Evolutionary conservation across 2,113 vertebrate species (phyloP).

Genomic region (Salminus brasiliensis): DNA sequence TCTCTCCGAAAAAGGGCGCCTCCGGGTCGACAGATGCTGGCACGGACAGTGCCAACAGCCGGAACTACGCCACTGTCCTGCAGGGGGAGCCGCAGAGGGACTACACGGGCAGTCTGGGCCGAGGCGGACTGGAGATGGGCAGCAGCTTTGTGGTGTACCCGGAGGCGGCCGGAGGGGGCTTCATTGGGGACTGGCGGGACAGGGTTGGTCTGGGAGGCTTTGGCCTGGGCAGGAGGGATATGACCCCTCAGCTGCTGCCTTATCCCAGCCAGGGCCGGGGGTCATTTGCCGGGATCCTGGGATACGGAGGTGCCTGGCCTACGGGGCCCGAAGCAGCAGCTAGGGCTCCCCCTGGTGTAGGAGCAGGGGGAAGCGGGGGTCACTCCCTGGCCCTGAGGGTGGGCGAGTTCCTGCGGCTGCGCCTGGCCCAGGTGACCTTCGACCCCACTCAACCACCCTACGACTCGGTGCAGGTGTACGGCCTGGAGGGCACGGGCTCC

Average conservation of each 20-base stretch:
- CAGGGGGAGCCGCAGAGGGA: slow-evolving; percentile 71
- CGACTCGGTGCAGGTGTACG: slow-evolving; percentile 90
- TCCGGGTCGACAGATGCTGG: slow-evolving; percentile 57
- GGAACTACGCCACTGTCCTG: slow-evolving; percentile 64
- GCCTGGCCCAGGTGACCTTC: slow-evolving; percentile 85
- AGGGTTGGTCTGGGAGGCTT: slow-evolving; percentile 73
- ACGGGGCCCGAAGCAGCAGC: slow-evolving; percentile 63
- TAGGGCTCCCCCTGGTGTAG: slow-evolving; percentile 56
- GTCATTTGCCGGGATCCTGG: slow-evolving; percentile 66
- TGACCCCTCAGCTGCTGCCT: slow-evolving; percentile 76
- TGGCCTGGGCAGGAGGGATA: slow-evolving; percentile 74
- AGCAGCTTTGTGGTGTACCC: slow-evolving; percentile 76
- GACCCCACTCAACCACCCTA: slow-evolving; percentile 88
- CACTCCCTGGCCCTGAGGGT: slow-evolving; percentile 79
- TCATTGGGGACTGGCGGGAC: slow-evolving; percentile 77
- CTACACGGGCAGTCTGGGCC: slow-evolving; percentile 68
- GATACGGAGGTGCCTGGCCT: slow-evolving; percentile 71
- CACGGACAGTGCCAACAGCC: slow-evolving; percentile 42
- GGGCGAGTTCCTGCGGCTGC: slow-evolving; percentile 82
- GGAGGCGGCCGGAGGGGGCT: slow-evolving; percentile 61
- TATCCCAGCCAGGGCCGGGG: slow-evolving; percentile 72
- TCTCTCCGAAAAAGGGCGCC: slow-evolving; percentile 64
- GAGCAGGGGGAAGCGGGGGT: slow-evolving; percentile 49
- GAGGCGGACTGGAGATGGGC: slow-evolving; percentile 76
- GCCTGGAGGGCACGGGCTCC: slow-evolving; percentile 87